Base-by-base conservation (phyloP, 2,888 invertebrate genomes). In the Athetis lepigone region DNA sequence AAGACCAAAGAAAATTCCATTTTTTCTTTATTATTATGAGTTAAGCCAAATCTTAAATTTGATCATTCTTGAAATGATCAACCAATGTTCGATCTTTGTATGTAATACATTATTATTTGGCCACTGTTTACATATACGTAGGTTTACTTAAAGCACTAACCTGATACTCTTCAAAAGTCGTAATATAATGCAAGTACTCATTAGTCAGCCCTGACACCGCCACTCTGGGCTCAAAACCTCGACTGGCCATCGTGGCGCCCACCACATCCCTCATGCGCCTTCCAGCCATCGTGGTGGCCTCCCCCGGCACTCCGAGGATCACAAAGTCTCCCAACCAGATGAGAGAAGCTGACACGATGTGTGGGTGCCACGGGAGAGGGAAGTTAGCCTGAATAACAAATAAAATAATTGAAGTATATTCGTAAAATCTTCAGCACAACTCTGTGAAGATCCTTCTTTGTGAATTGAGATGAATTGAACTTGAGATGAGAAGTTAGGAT, bases 271-370 rank as follows among this genome's bases (percentile, higher is more conserved):
- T 96, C 90, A 90, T 97, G 50, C 97, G 93, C 52, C 98, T 94
- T 0, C 98, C 98, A 0, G 98, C 95, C 98, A 98, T 98, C 0
- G 98, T 98, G 54, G 98, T 98, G 82, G 98, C 97, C 90, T 98
- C 98, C 0, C 97, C 98, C 0, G 98, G 98, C 0, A 98, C 97
- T 0, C 97, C 97, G n/a, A 96, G 95, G 25, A 97, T 89, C 1
- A 96, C 96, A 23, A 97, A 91, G 65, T 96, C 96, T 0, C 97
- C 98, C 9, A 98, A 90, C 86, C 96, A 90, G 1, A 97, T 93
- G 2, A 98, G 86, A 76, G 98, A 97, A 0, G 96, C 96, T 0
- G 98, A 96, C 2, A 97, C 96, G 21, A 97, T 95, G 57, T 93
- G 93, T 0, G 98, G 97, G 80, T 98, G 97, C 98, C 98, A 98